Conservation (phyloP, 2,888 invertebrate genomes). For the Pemphredon lugubris region DNA sequence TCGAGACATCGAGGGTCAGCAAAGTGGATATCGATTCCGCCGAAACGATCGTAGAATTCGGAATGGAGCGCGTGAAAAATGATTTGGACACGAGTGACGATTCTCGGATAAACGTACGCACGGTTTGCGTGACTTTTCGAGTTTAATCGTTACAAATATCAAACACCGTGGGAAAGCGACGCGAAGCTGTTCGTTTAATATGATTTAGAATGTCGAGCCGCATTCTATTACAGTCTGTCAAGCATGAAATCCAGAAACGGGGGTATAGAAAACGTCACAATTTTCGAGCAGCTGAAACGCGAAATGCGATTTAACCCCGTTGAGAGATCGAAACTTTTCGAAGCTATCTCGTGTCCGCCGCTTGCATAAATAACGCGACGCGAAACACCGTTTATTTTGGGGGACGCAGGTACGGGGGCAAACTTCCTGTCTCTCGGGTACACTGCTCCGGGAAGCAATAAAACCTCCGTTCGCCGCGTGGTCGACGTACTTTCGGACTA, state of each 20-base stretch:
- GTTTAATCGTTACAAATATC: conserved; percentile 32
- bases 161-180: conserved; percentile 24
- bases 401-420: conserved; percentile 28
- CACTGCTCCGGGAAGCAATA: conserved; percentile 63
- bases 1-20: no score
- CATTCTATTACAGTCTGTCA: conserved; percentile 47
- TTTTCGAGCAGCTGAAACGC: conserved; percentile 53
- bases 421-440: conserved; percentile 62
- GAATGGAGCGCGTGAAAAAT: no score
- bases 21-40: no score
- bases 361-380: conserved; percentile 64
- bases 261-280: conserved; percentile 44
- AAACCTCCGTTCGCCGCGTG: conserved; percentile 54
- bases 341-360: conserved; percentile 47
- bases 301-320: conserved; percentile 50
- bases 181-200: conserved; percentile 36
- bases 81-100: no score
- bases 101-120: neutral
- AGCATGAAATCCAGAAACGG: conserved; percentile 51
- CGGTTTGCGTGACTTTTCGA: neutral
- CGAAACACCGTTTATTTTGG: conserved; percentile 61
- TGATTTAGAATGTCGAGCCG: conserved; percentile 42
- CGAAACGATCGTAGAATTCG: no score
- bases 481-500: conserved; percentile 42
- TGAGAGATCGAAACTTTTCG: conserved; percentile 59